A percentile compares a stretch with the other conserved stretches of the same genome.
These are phyloP conservation scores for Fistularia commersonii DNA, from an alignment of 2,797 vertebrate genomes.

Conservation along the genomic window DNA sequence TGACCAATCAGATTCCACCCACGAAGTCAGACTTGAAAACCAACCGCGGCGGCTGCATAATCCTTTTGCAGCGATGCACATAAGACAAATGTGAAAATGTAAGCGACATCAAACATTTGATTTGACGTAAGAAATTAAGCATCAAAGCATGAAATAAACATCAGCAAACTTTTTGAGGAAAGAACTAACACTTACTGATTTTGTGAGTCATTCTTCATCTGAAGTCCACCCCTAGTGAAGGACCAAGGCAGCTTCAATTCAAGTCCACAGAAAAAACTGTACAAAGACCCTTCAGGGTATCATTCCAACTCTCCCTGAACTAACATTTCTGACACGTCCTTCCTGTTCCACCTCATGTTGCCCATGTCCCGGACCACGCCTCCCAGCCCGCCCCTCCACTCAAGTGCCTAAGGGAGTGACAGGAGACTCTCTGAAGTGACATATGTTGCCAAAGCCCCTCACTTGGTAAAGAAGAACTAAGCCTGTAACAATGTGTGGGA, in stretches of 20 bases:
- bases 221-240: conserved; percentile 30
- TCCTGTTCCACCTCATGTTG: conserved; percentile 45
- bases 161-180: conserved; percentile 8
- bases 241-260: conserved; percentile 25
- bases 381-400: conserved; percentile 53
- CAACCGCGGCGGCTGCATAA: background rate
- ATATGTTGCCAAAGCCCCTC: conserved; percentile 78
- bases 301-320: conserved; percentile 43
- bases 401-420: conserved; percentile 57
- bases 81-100: background rate
- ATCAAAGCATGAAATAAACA: background rate
- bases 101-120: background rate
- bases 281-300: conserved; percentile 26
- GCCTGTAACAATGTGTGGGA: conserved; percentile 68
- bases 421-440: conserved; percentile 70
- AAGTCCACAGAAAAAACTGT: conserved; percentile 31
- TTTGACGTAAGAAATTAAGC: too few relatives aligned
- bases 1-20: background rate
- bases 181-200: conserved; percentile 55
- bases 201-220: conserved; percentile 50
- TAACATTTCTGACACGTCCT: conserved; percentile 59
- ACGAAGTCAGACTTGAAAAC: background rate
- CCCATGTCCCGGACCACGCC: conserved; percentile 46
- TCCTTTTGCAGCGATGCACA: background rate
- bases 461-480: conserved; percentile 64